Evolutionary conservation across 2,113 vertebrate genomes (phyloP).

Genomic region (Indicator maculatus): DNA sequence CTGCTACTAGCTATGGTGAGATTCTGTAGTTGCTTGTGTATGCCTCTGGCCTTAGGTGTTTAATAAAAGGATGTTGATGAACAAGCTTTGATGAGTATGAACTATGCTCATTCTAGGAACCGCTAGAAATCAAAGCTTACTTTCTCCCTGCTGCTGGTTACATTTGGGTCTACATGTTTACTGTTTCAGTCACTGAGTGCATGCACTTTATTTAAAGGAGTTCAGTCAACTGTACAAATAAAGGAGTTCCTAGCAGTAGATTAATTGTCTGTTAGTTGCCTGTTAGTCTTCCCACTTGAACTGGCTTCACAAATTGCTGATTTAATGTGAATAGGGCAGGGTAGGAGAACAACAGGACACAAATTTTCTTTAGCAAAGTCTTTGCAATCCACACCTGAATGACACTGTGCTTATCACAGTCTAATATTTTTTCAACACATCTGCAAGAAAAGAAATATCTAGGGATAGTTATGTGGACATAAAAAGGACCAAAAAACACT

Average conservation of each 20-base stretch:
- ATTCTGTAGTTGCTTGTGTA: not conserved
- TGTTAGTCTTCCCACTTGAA: not conserved
- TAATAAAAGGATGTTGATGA: not conserved
- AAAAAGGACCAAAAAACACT: not conserved
- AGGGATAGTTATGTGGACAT: not conserved
- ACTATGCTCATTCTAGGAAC: not conserved
- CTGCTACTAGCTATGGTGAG: not conserved
- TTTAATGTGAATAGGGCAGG: not conserved
- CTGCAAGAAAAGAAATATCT: not conserved
- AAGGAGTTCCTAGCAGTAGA: not conserved
- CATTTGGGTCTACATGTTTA: not conserved
- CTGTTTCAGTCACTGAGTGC: not conserved
- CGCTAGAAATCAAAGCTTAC: not conserved
- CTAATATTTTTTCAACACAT: not conserved
- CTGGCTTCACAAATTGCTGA: not conserved
- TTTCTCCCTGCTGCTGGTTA: not conserved
- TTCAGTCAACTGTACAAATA: not conserved
- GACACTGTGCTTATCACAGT: not conserved
- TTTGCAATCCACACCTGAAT: not conserved
- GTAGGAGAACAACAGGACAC: not conserved
- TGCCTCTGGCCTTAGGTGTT: not conserved
- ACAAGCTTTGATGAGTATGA: not conserved
- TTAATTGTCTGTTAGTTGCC: not conserved
- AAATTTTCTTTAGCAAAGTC: not conserved
- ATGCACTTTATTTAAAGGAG: not conserved